Conservation (phyloP, 2,797 vertebrate species). For the Microcaecilia unicolor region DNA sequence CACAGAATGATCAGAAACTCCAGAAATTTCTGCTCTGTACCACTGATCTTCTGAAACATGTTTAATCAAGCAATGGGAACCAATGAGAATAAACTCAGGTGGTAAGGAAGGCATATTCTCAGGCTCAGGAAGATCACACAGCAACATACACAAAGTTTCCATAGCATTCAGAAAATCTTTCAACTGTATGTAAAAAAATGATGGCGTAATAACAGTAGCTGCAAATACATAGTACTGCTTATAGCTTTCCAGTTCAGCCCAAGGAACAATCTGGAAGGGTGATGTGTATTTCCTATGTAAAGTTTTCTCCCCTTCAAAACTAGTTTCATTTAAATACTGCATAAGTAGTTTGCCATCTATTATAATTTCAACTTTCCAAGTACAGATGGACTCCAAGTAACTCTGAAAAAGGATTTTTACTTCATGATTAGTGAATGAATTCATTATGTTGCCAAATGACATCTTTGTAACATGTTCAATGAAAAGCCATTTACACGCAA, state of each 20-base stretch:
- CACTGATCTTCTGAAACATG: slow-evolving; percentile 53
- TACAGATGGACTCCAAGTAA: slow-evolving; percentile 25
- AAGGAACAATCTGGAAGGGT: slow-evolving; percentile 13
- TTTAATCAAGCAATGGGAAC: slow-evolving; percentile 60
- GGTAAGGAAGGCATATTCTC: slow-evolving; percentile 46
- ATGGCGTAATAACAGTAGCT: slow-evolving; percentile 58
- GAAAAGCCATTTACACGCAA: slow-evolving; percentile 54
- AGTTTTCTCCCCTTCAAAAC: neutral
- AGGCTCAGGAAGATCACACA: slow-evolving; percentile 53
- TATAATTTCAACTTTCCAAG: slow-evolving; percentile 64
- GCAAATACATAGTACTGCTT: slow-evolving; percentile 52
- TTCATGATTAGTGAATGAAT: slow-evolving; percentile 32
- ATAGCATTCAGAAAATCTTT: slow-evolving; percentile 52
- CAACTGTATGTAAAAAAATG: slow-evolving; percentile 63
- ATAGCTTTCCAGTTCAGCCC: slow-evolving; percentile 39
- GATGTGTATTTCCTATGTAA: no score
- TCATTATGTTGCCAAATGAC: slow-evolving; percentile 13
- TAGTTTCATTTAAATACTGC: slow-evolving; percentile 19
- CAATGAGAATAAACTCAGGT: slow-evolving; percentile 40
- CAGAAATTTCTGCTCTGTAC: slow-evolving; percentile 68
- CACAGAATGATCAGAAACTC: slow-evolving; percentile 35
- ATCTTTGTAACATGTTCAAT: slow-evolving; percentile 19
- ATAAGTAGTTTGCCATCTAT: slow-evolving; percentile 28
- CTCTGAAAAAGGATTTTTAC: slow-evolving; percentile 52
- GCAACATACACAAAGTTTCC: slow-evolving; percentile 45